Evolutionary conservation across 2,113 vertebrate species (phyloP).

Genomic region (Silurus asotus): DNA sequence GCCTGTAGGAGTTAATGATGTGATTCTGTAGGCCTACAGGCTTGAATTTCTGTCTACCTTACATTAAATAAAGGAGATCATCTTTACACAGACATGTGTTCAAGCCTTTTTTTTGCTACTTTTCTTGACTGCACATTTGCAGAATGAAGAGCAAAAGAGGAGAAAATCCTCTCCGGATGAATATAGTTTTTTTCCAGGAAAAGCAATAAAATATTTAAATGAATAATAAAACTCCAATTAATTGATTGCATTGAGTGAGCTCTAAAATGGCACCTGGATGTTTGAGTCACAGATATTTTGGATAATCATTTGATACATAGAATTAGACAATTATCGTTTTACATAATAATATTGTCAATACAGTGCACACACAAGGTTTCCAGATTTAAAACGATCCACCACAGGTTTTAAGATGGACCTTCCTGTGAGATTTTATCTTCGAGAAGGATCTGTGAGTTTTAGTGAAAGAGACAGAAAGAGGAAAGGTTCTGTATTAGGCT

Average conservation of each 20-base stretch:
- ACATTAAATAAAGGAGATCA: background rate
- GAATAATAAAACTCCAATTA: background rate
- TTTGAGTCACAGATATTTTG: background rate
- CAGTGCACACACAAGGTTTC: background rate
- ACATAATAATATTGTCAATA: background rate
- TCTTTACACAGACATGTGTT: background rate
- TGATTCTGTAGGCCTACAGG: background rate
- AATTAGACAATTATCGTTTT: background rate
- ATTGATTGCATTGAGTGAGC: background rate
- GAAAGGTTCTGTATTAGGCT: slow-evolving; percentile 41
- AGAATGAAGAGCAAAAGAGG: background rate
- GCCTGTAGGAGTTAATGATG: slow-evolving; percentile 35
- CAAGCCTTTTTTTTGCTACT: background rate
- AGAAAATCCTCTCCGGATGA: background rate
- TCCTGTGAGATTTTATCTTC: background rate
- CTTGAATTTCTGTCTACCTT: background rate
- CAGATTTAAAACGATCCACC: background rate
- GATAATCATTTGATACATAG: background rate
- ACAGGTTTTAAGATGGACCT: background rate
- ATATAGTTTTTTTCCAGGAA: background rate
- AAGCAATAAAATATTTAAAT: background rate
- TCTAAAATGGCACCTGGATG: background rate
- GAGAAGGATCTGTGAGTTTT: background rate
- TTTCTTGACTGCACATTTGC: background rate
- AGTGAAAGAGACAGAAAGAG: background rate